Conservation (phyloP, 64 coral and sea anemone species). For the Exaiptasia diaphana region DNA sequence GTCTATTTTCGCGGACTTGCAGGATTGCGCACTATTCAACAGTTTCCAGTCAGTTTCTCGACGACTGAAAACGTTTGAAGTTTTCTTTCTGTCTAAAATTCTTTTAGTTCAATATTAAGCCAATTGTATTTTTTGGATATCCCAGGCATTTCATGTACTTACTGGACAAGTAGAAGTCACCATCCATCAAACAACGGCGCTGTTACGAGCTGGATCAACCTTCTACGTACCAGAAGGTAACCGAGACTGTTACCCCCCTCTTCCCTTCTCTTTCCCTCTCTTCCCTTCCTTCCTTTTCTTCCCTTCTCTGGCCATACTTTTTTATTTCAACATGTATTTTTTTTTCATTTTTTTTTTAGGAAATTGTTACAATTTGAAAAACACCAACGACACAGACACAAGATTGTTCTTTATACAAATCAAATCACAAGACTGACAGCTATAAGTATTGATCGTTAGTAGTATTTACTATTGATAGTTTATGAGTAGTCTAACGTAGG, state of each 20-base stretch:
- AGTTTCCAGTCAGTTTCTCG: too few species aligned
- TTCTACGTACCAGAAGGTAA: slow-evolving; percentile 85
- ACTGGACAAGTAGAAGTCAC: slow-evolving; percentile 64
- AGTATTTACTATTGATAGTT: too few species aligned
- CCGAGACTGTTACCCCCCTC: background rate
- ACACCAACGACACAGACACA: slow-evolving; percentile 10
- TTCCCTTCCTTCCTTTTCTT: background rate
- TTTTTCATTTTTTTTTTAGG: slow-evolving; percentile 9
- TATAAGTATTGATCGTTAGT: too few species aligned
- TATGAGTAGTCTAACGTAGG: too few species aligned
- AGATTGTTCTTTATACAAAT: slow-evolving; percentile 45
- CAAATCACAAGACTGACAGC: slow-evolving; percentile 38
- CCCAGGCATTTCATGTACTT: slow-evolving; percentile 79
- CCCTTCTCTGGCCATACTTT: too few species aligned
- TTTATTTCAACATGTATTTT: too few species aligned
- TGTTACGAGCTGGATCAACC: slow-evolving; percentile 58
- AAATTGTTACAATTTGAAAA: slow-evolving; percentile 52
- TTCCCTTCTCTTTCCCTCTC: background rate
- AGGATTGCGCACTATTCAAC: too few species aligned
- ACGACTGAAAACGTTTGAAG: too few species aligned
- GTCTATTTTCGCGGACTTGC: too few species aligned
- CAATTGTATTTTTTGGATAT: too few species aligned
- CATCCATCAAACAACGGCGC: slow-evolving; percentile 45
- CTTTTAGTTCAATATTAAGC: too few species aligned
- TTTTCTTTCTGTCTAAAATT: too few species aligned